Base-by-base conservation (phyloP, 92 coral and sea anemone genomes). In the Ricordea florida region DNA sequence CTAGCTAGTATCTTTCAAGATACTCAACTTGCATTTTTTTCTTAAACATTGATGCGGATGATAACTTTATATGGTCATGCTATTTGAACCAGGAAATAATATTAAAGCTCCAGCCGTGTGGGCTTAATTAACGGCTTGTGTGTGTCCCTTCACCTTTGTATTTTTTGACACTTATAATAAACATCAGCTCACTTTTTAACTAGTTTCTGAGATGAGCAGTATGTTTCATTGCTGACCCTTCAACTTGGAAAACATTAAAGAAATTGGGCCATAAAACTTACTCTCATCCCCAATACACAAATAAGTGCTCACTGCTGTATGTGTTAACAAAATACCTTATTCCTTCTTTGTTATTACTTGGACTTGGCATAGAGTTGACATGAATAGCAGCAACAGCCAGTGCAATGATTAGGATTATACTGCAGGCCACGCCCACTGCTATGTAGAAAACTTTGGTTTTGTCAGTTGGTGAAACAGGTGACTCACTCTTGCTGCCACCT, bases 391-490 rank as follows among this genome's bases (percentile, higher is more conserved):
- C 98, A n/a, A 94, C 92, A 9, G 97, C 94, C 55, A 89, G 64
- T 6, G 97, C 98, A 57, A 92, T 93, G 68, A 89, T 66, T 20
- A 94, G 76, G 21, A 92, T 92, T 28, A 92, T 85, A 56, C 96
- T 84, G 57, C 97, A 92, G 0, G 97, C 98, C 21, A 94, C 93
- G 30, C 93, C 98, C 27, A 94, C 93, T 18, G 96, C 97, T 75
- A 94, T 83, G 75, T 94, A 94, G 70, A 85, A 89, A 57, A 89
- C 89, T 57, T 71, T 94, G 55, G 87, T 81, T 34, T 92, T 86
- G 40, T 89, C 92, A 47, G 85, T 78, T 6, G 80, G 50, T 21
- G 51, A 24, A 62, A 40, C 23, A 8, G 51, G 37, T 13, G 69
- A 35, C 10, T 40, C 41, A 23, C 21, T 40, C 20, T 13, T 40